Evolutionary conservation across 2,113 vertebrate genomes (phyloP), one percentile per base, ranked within the genome.

Genomic region (Okapia johnstoni): DNA sequence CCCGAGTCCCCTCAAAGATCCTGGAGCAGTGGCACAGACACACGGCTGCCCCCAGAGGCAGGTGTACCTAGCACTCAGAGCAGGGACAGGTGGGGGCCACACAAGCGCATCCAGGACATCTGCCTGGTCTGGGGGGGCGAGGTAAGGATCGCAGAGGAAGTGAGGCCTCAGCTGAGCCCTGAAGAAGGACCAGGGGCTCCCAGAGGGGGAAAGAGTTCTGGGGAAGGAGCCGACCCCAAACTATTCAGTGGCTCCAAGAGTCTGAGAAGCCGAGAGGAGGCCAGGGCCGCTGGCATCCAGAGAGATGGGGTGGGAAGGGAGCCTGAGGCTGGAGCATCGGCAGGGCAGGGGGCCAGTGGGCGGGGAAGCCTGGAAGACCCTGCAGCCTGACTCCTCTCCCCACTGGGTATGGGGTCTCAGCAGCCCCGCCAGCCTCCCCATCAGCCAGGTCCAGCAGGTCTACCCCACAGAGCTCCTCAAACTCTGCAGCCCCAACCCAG

Each of bases 11-110:
- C 21, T n/a, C 9, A 33, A 40, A 33, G 26, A 33, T 40, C 48
- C 50, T 1, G 2, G 63, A 26, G 77, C 50, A 85, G 57, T 36
- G 3, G 26, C 60, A 30, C 26, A 76, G 21, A 43, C 43, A 33
- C 17, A n/a, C 0, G 10, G 66, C 2, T 40, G 30, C 3, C 70
- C 30, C 26, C 13, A 13, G 2, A 13, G 58, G 33, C 30, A 23
- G 26, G 66, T 3, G 9, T 30, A 9, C 48, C 2, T 2, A 43
- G 40, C 0, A 2, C 55, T 14, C 36, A 0, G 52, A 11, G 13
- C 15, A 9, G 10, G 28, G 40, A 5, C 10, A 6, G 12, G 54
- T 1, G 1, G 36, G 40, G 1, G 58, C 14, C 63, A 5, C 2
- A 4, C 1, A 21, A 50, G 16, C 84, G 70, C 40, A 7, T 0